Base-by-base conservation (phyloP, 2,888 invertebrate genomes). In the Anarsia innoxiella region DNA sequence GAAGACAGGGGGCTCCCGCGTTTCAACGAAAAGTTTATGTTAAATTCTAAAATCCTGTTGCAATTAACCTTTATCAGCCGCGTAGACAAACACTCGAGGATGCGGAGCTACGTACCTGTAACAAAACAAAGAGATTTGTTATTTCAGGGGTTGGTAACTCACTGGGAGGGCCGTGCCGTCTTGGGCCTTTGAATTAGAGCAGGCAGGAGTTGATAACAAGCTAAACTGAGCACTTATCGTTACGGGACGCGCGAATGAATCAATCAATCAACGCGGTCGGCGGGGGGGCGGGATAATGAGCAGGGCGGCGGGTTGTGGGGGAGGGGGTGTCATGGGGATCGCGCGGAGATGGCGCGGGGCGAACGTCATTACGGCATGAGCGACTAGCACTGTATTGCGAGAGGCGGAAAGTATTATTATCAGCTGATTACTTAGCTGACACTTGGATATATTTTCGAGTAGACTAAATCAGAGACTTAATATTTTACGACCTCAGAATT, bases 221-320 rank as follows among this genome's bases (percentile, higher is more conserved):
- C 61, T 63, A 61, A 63, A 61, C 63, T 60, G 64, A 62, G 59
- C 70, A 68, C 71, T 72, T 70, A 70, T 64, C 69, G 69, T 60
- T 58, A 54, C 59, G 53, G 59, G 49, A 40, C 48, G 51, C 51
- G 51, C 45, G 59, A 54, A 59, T 48, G 63, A 63, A 65, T 62
- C 59, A 72, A 72, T 71, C 71, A 70, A 72, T 73, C 69, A 71
- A 66, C 56, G 46, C 40, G 46, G 49, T 45, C 46, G 51, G 52
- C n/a, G n/a, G n/a, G 48, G 55, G 39, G 50, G 40, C 36, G 41
- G 50, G 46, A 43, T 70, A 70, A 69, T 70, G 69, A 68, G 65
- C 49, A 53, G 48, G 59, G 59, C 47, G 51, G 42, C 46, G 43
- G 50, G n/a, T n/a, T n/a, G 44, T 42, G 52, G 29, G 45, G 46